These are phyloP conservation scores for Patiria miniata DNA, from an alignment of 35 echinoderm and acorn worm genomes.

Conservation along the genomic window DNA sequence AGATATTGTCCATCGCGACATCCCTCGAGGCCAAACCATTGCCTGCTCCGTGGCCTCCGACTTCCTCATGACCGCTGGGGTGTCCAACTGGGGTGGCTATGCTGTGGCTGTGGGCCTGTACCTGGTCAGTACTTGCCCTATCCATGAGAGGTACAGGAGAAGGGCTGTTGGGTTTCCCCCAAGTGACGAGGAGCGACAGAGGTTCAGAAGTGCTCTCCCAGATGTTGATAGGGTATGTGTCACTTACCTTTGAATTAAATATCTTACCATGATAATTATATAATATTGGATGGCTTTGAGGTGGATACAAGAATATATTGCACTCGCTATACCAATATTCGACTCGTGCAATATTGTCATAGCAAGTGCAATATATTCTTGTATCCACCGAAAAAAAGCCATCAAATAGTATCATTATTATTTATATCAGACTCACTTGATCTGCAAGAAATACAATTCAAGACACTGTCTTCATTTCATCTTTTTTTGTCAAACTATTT, in stretches of 20 bases:
- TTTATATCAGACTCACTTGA: no score
- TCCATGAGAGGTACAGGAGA: conserved; percentile 85
- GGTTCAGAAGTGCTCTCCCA: conserved; percentile 41
- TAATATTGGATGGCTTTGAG: no score
- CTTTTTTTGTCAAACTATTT: no score
- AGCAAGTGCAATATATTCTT: no score
- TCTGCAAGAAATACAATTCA: no score
- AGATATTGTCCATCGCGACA: conserved; percentile 34
- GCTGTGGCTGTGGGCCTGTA: conserved; percentile 65
- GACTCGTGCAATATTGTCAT: no score
- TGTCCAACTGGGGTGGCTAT: conserved; percentile 90
- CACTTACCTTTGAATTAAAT: not conserved
- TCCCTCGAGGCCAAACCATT: conserved; percentile 50
- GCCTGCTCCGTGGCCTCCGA: conserved; percentile 52
- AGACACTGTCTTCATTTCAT: no score
- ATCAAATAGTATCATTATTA: no score
- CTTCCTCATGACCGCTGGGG: conserved; percentile 71
- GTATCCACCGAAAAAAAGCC: no score
- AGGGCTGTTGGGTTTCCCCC: conserved; percentile 61
- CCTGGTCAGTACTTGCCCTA: conserved; percentile 40
- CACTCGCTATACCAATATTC: no score
- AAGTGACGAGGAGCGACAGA: conserved; percentile 37
- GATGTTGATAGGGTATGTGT: conserved; percentile 55
- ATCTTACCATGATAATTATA: no score
- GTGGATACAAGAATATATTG: no score